These are phyloP conservation scores for Neomicropteryx cornuta DNA, from an alignment of 1,140 invertebrate genomes.

Conservation along the genomic window DNA sequence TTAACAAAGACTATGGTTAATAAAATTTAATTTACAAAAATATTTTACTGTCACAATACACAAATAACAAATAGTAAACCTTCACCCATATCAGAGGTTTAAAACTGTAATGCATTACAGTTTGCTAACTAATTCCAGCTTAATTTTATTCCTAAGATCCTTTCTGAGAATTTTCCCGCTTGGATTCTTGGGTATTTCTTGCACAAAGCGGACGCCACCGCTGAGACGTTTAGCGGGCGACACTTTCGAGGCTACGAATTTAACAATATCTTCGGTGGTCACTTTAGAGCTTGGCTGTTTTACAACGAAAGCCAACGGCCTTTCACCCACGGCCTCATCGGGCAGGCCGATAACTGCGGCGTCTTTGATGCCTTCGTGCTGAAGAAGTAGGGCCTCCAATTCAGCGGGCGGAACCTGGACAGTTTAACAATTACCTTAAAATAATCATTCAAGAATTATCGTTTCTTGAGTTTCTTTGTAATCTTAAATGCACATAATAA, in stretches of 20 bases:
- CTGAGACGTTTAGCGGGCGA: slow-evolving; percentile 43
- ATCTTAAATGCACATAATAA: background rate
- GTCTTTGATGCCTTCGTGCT: slow-evolving; percentile 55
- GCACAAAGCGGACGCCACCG: slow-evolving; percentile 54
- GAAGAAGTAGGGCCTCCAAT: slow-evolving; percentile 62
- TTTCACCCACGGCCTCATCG: slow-evolving; percentile 51
- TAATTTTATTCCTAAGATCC: slow-evolving; percentile 33
- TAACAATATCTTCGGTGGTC: slow-evolving; percentile 37
- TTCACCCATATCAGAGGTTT: too few species aligned
- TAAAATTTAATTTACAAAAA: too few species aligned
- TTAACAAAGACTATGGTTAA: too few species aligned
- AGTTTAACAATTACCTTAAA: slow-evolving; percentile 3
- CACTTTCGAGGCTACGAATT: slow-evolving; percentile 40
- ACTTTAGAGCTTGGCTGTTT: slow-evolving; percentile 32
- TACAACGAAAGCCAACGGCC: slow-evolving; percentile 55
- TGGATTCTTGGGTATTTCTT: slow-evolving; percentile 53
- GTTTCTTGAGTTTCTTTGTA: background rate
- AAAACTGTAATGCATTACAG: too few species aligned
- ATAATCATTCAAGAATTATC: background rate
- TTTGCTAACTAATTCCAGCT: slow-evolving; percentile 20
- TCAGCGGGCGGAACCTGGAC: slow-evolving; percentile 65
- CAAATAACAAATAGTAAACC: too few species aligned
- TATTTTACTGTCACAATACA: too few species aligned
- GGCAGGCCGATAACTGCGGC: slow-evolving; percentile 66
- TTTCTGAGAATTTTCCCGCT: slow-evolving; percentile 56